Base-by-base conservation (phyloP, 2,888 invertebrate species). In the Criorhina ranunculi region DNA sequence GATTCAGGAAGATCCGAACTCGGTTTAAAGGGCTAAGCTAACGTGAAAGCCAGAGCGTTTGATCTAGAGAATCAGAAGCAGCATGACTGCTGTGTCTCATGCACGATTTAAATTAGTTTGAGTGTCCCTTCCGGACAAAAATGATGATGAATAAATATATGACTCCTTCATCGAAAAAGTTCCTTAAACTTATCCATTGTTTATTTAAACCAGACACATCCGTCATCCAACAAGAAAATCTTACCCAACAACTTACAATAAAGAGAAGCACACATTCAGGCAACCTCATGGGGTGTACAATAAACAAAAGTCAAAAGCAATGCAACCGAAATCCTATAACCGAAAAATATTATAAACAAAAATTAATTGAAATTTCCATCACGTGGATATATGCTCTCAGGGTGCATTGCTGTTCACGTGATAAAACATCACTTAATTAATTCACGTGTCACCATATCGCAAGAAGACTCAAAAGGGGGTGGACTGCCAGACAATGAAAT, bases 371-470 rank as follows among this genome's bases (percentile, higher is more conserved):
- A 82, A 77, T 72, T 77, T 60, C 17, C 51, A 66, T 82, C 82
- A 82, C 82, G 82, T 82, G 82, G 72, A 46, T 72, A 24, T 46
- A 46, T 44, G 60, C 59, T 72, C 59, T 72, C 15, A n/a, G 72
- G 66, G 66, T 82, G 82, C 70, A 77, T 33, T 82, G 59, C 66
- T 72, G 77, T 72, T 72, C 82, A 82, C 82, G 82, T 82, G 82
- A 72, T 77, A 77, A 82, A 82, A 70, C 77, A 77, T 59, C 70
- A 77, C 77, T 77, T 82, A 77, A 82, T 82, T 82, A 82, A 82
- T 82, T 82, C 82, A 82, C 82, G 82, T 82, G 82, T 82, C 77
- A 66, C 82, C 77, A 60, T 82, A 77, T 77, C 60, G 82, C 70
- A 72, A 70, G 77, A 82, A 77, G 12, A 51, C 69, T 69, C 49